Conservation (phyloP, 2,113 vertebrate species). For the Zosterops borbonicus region DNA sequence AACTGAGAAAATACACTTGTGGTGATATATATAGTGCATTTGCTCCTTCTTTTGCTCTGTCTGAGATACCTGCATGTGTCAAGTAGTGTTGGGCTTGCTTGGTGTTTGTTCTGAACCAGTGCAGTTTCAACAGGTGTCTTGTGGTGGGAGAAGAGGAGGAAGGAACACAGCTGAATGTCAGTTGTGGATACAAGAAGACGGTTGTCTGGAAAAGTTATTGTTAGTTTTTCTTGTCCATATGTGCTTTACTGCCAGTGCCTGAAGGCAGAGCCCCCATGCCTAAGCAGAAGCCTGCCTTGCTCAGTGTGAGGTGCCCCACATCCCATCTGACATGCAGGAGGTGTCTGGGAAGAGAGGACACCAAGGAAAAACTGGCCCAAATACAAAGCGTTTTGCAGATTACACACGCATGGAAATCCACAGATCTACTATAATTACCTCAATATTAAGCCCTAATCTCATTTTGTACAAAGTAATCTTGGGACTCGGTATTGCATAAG, state of each 20-base stretch:
- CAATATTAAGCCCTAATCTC: conserved; percentile 60
- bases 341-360: neutral
- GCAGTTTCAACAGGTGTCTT: neutral
- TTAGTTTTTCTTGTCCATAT: neutral
- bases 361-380: neutral
- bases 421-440: conserved; percentile 46
- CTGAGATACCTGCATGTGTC: neutral
- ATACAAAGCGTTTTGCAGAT: neutral
- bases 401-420: neutral
- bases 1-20: neutral
- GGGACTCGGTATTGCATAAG: neutral
- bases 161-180: neutral
- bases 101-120: neutral
- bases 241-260: neutral
- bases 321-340: neutral
- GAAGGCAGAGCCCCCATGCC: neutral
- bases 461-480: conserved; percentile 47
- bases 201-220: neutral
- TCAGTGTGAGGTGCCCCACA: accelerated
- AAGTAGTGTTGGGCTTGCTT: neutral
- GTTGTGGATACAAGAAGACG: neutral
- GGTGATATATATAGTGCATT: neutral
- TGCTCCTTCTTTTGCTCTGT: neutral
- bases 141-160: neutral
- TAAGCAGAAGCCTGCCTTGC: neutral